phyloP scores from a whole-genome alignment of 2,888 invertebrate species.

The Epistrophella euchroma region DNA sequence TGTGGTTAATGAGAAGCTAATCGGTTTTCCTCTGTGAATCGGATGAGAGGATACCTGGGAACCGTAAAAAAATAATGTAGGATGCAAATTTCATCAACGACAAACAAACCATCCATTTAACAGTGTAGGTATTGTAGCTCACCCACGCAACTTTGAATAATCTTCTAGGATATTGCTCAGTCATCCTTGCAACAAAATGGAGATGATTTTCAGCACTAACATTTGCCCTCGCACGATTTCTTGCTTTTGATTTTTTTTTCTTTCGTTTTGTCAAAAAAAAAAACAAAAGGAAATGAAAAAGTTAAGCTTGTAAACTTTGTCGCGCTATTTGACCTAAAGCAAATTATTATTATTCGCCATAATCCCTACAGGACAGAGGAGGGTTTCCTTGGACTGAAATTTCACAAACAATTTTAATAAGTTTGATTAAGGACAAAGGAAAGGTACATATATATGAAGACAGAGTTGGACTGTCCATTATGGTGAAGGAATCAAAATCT shows the following conservation, averaged over 20 bases:
- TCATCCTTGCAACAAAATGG: slow-evolving; percentile 58
- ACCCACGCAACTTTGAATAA: slow-evolving; percentile 28
- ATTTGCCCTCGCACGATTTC: slow-evolving; percentile 17
- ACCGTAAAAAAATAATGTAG: slow-evolving; percentile 7
- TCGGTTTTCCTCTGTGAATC: slow-evolving; percentile 29
- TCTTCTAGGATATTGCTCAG: slow-evolving; percentile 38
- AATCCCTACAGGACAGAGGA: slow-evolving; percentile 28
- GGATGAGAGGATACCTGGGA: slow-evolving; percentile 19
- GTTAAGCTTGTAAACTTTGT: slow-evolving; percentile 68
- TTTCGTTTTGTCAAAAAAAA: slow-evolving; percentile 6
- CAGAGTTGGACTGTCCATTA: not conserved
- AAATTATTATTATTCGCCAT: slow-evolving; percentile 42
- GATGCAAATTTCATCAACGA: slow-evolving; percentile 55
- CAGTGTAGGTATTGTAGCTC: not conserved
- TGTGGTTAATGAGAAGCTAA: slow-evolving; percentile 33
- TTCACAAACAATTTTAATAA: slow-evolving; percentile 70
- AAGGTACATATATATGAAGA: not conserved
- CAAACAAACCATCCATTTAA: not conserved
- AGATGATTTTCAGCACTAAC: slow-evolving; percentile 24
- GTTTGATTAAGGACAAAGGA: slow-evolving; percentile 45
- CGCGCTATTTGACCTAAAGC: slow-evolving; percentile 71
- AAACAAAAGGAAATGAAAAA: slow-evolving; percentile 61
- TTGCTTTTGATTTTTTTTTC: not conserved
- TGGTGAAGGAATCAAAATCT: too few species aligned
- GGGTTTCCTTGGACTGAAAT: slow-evolving; percentile 39